Conservation (phyloP, 1,140 invertebrate genomes). For the Bombus turneri region DNA sequence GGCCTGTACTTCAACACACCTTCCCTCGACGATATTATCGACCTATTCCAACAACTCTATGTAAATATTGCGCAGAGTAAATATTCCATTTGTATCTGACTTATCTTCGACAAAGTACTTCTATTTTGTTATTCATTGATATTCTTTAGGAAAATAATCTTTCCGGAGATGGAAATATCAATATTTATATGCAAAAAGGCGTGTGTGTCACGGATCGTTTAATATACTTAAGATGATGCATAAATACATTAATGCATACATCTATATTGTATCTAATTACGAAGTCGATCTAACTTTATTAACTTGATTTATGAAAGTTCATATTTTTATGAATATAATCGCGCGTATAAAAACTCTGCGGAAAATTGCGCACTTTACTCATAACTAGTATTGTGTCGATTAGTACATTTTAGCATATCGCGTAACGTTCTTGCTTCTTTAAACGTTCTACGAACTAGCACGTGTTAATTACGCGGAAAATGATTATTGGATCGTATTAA, state of each 20-base stretch:
- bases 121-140: background rate
- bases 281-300: background rate
- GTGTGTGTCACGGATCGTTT: background rate
- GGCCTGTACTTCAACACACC: too few relatives aligned
- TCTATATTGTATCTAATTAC: background rate
- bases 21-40: too few relatives aligned
- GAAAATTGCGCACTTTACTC: background rate
- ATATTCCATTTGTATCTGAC: background rate
- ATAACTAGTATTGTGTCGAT: background rate
- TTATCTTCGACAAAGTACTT: background rate
- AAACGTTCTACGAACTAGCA: too few relatives aligned
- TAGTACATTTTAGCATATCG: background rate
- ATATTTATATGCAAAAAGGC: background rate
- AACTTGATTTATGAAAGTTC: background rate
- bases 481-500: too few relatives aligned
- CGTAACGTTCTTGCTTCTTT: background rate
- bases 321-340: background rate
- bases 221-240: background rate
- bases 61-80: background rate
- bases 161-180: background rate
- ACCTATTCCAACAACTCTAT: background rate
- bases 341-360: background rate
- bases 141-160: background rate
- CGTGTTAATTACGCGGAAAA: too few relatives aligned
- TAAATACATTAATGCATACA: background rate